Percentiles rank a stretch among this genome's conserved stretches.
Conservation (phyloP, 2,113 vertebrate genomes). For the Egretta garzetta region DNA sequence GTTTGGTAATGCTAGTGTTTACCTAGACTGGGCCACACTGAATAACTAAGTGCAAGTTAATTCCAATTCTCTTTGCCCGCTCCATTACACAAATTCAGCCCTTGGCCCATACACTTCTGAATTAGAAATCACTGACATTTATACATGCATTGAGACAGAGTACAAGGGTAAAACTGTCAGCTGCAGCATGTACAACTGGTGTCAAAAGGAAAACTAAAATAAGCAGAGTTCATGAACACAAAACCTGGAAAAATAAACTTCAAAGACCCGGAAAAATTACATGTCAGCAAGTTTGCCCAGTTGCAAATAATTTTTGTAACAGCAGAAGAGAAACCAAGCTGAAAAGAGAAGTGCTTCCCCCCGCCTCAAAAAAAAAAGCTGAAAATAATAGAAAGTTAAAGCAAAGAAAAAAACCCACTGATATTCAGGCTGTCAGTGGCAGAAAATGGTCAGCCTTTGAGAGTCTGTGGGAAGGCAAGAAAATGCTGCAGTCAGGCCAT, state of each 20-base stretch:
- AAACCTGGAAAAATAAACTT: conserved; percentile 21
- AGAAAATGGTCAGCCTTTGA: not conserved
- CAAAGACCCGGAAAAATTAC: not conserved
- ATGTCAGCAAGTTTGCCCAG: not conserved
- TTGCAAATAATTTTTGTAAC: not conserved
- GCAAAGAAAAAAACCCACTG: not conserved
- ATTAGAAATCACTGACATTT: not conserved
- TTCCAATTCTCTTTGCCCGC: not conserved
- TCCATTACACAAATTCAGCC: not conserved
- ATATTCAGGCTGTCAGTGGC: not conserved
- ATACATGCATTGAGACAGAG: not conserved
- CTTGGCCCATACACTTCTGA: not conserved
- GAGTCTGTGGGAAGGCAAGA: not conserved
- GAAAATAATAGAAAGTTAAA: not conserved
- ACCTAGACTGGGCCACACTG: not conserved
- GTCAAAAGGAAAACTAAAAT: not conserved
- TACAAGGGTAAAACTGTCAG: not conserved
- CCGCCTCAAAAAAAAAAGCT: too few species aligned
- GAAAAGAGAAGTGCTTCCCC: not conserved
- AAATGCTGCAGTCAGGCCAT: not conserved
- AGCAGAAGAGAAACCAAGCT: not conserved
- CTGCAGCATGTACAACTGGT: not conserved
- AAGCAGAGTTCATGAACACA: not conserved
- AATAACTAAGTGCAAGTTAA: not conserved
- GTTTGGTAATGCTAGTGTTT: not conserved